Evolutionary conservation across 2,888 invertebrate genomes (phyloP).

Genomic region (Torymus texanus): DNA sequence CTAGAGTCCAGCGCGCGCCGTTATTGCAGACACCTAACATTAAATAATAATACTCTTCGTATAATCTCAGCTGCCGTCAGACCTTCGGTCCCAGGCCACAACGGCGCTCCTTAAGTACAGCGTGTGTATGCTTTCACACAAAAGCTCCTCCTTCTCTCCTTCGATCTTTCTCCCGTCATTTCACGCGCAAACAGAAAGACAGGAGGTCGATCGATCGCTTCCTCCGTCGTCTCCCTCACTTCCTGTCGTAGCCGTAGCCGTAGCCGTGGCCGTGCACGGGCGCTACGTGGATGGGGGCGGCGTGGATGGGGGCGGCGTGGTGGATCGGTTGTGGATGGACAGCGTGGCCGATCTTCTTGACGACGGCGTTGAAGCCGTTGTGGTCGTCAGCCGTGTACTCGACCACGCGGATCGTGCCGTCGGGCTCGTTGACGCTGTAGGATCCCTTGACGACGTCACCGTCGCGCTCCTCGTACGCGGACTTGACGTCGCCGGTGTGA

Average conservation of each 20-base stretch:
- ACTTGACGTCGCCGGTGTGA: slow-evolving; percentile 72
- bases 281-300: slow-evolving; percentile 33
- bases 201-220: no score
- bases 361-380: slow-evolving; percentile 73
- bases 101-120: slow-evolving; percentile 5
- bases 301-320: not conserved
- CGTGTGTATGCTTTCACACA: not conserved
- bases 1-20: not conserved
- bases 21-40: slow-evolving; percentile 8
- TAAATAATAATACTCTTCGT: slow-evolving; percentile 50
- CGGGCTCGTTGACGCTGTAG: slow-evolving; percentile 73
- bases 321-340: slow-evolving; percentile 66
- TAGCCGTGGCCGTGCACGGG: slow-evolving; percentile 17
- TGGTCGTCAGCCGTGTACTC: slow-evolving; percentile 73
- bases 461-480: slow-evolving; percentile 72
- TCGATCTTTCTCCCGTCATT: not conserved
- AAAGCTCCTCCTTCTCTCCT: not conserved
- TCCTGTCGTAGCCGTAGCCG: slow-evolving; percentile 46
- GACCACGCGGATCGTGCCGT: slow-evolving; percentile 72
- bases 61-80: not conserved
- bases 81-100: no score
- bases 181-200: no score
- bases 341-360: slow-evolving; percentile 72
- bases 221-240: not conserved
- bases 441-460: slow-evolving; percentile 74